Percentiles rank a stretch among this genome's conserved stretches.
phyloP scores from a whole-genome alignment of 2,113 vertebrate species.

The Apus apus region DNA sequence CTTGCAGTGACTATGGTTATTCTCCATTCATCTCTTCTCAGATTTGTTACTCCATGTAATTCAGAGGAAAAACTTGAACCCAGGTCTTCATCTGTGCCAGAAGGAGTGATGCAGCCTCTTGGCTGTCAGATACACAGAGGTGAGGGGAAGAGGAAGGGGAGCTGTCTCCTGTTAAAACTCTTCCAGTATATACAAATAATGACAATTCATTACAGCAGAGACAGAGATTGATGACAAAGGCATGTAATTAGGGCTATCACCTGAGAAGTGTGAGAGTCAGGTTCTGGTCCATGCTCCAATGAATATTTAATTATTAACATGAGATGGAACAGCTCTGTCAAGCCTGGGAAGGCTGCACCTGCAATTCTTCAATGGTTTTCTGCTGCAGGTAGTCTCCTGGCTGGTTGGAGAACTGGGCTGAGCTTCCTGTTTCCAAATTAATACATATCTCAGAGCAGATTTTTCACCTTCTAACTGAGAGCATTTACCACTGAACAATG shows the following conservation, averaged over 20 bases:
- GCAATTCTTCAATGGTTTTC: slow-evolving; percentile 42
- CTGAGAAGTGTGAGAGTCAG: slow-evolving; percentile 63
- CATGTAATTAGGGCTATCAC: slow-evolving; percentile 67
- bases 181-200: slow-evolving; percentile 56
- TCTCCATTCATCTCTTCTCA: background rate
- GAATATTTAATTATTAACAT: slow-evolving; percentile 72
- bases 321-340: slow-evolving; percentile 64
- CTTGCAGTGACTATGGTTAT: background rate
- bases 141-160: background rate
- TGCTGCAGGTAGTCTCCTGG: background rate
- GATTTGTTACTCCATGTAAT: background rate
- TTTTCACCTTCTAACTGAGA: background rate
- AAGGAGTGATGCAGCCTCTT: background rate
- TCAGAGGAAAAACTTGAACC: background rate
- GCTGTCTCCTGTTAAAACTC: slow-evolving; percentile 41
- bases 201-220: slow-evolving; percentile 61
- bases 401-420: background rate
- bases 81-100: background rate
- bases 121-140: background rate
- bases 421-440: background rate
- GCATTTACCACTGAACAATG: background rate
- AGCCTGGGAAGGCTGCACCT: slow-evolving; percentile 48
- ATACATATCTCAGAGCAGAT: background rate
- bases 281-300: slow-evolving; percentile 65
- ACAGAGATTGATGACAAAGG: slow-evolving; percentile 66